Conservation (phyloP, 2,888 invertebrate species). For the Sialis lutaria region DNA sequence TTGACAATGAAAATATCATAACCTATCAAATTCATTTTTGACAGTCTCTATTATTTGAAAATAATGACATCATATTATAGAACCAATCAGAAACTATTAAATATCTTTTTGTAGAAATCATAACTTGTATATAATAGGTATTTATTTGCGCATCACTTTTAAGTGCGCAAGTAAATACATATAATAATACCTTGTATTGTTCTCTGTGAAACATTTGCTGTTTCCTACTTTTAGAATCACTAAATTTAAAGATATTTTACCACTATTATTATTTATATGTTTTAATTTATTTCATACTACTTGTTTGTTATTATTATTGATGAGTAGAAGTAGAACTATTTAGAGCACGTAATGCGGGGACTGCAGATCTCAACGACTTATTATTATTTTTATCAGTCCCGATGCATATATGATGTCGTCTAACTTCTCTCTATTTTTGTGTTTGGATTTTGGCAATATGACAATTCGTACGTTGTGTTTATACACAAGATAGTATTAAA, state of each 20-base stretch:
- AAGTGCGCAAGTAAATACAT: too few relatives aligned
- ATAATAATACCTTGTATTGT: too few relatives aligned
- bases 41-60: too few relatives aligned
- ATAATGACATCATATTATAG: too few relatives aligned
- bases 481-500: background rate
- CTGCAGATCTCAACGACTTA: background rate
- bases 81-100: too few relatives aligned
- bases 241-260: conserved; percentile 1
- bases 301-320: conserved; percentile 1
- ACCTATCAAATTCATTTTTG: too few relatives aligned
- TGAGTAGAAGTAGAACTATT: background rate
- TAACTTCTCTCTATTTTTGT: background rate
- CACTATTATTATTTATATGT: conserved; percentile 4
- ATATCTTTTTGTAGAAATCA: too few relatives aligned
- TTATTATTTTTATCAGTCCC: background rate
- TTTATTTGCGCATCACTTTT: too few relatives aligned
- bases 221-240: too few relatives aligned
- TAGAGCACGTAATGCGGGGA: conserved; percentile 1
- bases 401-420: background rate
- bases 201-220: too few relatives aligned
- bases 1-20: too few relatives aligned
- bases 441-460: conserved; percentile 1
- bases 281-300: conserved; percentile 5
- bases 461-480: background rate
- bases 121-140: too few relatives aligned